Evolutionary conservation across 2,113 vertebrate species (phyloP).

Genomic region (Columba janthina): DNA sequence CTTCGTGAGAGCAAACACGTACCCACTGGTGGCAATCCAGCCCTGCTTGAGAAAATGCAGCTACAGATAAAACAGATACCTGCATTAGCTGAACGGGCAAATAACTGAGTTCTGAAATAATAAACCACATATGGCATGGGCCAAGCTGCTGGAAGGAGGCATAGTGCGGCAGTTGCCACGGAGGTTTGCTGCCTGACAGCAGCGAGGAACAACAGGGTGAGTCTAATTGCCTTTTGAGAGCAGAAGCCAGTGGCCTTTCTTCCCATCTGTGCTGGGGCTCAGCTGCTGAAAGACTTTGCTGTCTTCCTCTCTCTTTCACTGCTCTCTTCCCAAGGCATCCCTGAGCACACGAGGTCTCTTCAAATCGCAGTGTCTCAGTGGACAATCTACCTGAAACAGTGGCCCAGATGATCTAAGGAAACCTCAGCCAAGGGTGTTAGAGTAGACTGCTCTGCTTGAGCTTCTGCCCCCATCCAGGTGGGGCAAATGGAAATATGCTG

Average conservation of each 20-base stretch:
- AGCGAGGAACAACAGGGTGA: neutral
- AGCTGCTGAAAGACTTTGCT: neutral
- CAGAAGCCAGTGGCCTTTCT: neutral
- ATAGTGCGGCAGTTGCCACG: neutral
- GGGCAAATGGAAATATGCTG: neutral
- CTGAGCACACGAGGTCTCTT: neutral
- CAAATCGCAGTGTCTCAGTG: neutral
- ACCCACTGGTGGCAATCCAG: neutral
- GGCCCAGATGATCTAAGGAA: neutral
- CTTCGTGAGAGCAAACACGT: neutral
- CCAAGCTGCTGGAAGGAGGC: neutral
- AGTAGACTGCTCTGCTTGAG: neutral
- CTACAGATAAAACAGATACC: neutral
- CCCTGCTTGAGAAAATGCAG: neutral
- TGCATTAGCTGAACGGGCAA: slow-evolving; percentile 4
- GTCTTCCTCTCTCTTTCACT: neutral
- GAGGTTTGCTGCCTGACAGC: neutral
- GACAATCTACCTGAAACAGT: accelerated
- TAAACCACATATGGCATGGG: accelerated
- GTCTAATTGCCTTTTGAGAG: neutral
- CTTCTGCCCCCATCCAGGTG: neutral
- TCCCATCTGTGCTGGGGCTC: neutral
- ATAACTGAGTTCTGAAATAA: slow-evolving; percentile 14
- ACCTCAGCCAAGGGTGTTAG: neutral
- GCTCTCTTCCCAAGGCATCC: neutral